Conservation (phyloP, 2,888 invertebrate species). For the Chorisops tibialis region DNA sequence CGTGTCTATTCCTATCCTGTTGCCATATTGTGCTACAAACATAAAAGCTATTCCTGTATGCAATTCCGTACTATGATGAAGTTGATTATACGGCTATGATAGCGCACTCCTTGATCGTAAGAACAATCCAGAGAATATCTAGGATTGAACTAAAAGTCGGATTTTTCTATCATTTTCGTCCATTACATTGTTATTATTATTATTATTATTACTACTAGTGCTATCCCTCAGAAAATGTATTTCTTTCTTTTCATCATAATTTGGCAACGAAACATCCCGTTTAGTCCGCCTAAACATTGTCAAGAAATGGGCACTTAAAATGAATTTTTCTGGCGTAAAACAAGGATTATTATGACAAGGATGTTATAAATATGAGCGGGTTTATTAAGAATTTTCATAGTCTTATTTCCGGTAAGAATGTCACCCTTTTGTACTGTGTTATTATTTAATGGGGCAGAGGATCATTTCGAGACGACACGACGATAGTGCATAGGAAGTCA, state of each 20-base stretch:
- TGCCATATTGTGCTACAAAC: constrained; percentile 11
- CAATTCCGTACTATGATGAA: constrained; percentile 14
- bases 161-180: background rate
- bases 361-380: constrained; percentile 15
- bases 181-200: constrained; percentile 16
- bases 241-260: constrained; percentile 10
- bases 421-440: constrained; percentile 6
- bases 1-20: background rate
- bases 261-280: constrained; percentile 16
- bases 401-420: constrained; percentile 14
- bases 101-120: no score
- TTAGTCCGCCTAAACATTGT: constrained; percentile 16
- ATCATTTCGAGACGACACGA: background rate
- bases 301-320: constrained; percentile 17
- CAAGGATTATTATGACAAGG: constrained; percentile 15
- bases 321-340: constrained; percentile 17
- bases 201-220: no score
- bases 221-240: constrained; percentile 7
- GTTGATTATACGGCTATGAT: constrained; percentile 3
- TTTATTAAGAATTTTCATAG: constrained; percentile 13
- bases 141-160: no score
- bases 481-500: constrained; percentile 2
- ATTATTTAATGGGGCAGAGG: constrained; percentile 17
- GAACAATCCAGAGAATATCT: no score
- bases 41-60: constrained; percentile 17